phyloP scores from a whole-genome alignment of 2,888 invertebrate genomes.

The Caradrina clavipalpis region DNA sequence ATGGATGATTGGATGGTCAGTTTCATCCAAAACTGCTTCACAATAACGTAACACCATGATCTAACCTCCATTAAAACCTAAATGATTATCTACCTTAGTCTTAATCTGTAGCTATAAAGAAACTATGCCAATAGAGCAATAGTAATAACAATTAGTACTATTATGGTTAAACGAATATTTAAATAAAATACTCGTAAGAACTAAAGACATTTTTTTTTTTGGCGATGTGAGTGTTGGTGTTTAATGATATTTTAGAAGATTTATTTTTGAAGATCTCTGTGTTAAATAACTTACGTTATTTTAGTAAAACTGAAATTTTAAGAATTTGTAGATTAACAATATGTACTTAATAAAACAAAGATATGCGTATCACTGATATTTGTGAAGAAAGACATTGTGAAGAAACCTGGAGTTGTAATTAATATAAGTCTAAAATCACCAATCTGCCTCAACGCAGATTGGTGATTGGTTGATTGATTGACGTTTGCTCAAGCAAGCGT shows the following conservation, averaged over 20 bases:
- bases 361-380: too few relatives aligned
- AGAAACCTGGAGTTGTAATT: too few relatives aligned
- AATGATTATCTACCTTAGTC: background rate
- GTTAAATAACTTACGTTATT: too few relatives aligned
- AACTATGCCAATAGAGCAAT: slow-evolving; percentile 25
- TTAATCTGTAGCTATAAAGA: slow-evolving; percentile 19
- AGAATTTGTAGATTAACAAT: too few relatives aligned
- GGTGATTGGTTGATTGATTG: too few relatives aligned
- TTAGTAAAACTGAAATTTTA: too few relatives aligned
- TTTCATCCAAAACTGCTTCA: background rate
- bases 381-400: too few relatives aligned
- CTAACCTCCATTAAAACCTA: background rate
- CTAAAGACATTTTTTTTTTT: slow-evolving; percentile 16
- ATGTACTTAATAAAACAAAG: too few relatives aligned
- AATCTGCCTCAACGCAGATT: too few relatives aligned
- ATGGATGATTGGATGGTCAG: too few relatives aligned
- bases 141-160: slow-evolving; percentile 42
- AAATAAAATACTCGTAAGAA: slow-evolving; percentile 27
- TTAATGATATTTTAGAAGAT: background rate
- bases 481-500: too few relatives aligned
- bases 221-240: slow-evolving; percentile 8
- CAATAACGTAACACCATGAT: background rate
- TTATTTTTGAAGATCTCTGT: background rate
- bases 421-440: too few relatives aligned
- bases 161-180: slow-evolving; percentile 16